Evolutionary conservation across 2,113 vertebrate genomes (phyloP).

Genomic region (Electrona antarctica): DNA sequence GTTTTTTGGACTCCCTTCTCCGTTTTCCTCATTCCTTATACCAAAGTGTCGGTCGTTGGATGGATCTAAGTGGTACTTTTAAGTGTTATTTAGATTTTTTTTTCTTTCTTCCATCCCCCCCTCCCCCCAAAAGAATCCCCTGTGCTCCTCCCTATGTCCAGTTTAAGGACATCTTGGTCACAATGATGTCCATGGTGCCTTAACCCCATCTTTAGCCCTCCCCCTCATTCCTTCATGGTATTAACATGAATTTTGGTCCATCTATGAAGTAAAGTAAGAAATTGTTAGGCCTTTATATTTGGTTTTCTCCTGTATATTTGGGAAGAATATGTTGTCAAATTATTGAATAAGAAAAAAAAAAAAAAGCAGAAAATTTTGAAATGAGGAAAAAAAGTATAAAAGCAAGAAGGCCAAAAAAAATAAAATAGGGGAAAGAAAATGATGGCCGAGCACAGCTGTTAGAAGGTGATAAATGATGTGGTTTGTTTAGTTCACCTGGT

Average conservation of each 20-base stretch:
- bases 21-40: constrained; percentile 64
- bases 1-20: constrained; percentile 34
- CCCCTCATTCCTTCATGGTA: background rate
- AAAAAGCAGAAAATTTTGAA: constrained; percentile 33
- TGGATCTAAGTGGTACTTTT: constrained; percentile 70
- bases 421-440: constrained; percentile 28
- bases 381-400: constrained; percentile 1
- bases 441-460: constrained; percentile 52
- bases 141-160: constrained; percentile 49
- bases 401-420: constrained; percentile 20
- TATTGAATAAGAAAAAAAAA: constrained; percentile 17
- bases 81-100: constrained; percentile 60
- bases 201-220: constrained; percentile 44
- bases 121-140: background rate
- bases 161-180: constrained; percentile 21
- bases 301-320: constrained; percentile 34
- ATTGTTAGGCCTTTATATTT: constrained; percentile 44
- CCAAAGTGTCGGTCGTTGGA: constrained; percentile 59
- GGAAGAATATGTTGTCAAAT: constrained; percentile 8
- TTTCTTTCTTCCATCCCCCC: background rate
- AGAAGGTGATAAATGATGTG: constrained; percentile 16
- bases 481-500: constrained; percentile 29
- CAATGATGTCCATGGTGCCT: constrained; percentile 68
- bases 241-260: constrained; percentile 9
- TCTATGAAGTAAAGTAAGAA: constrained; percentile 9